Evolutionary conservation across 2,797 vertebrate species (phyloP).

Genomic region (Sphenodon punctatus): DNA sequence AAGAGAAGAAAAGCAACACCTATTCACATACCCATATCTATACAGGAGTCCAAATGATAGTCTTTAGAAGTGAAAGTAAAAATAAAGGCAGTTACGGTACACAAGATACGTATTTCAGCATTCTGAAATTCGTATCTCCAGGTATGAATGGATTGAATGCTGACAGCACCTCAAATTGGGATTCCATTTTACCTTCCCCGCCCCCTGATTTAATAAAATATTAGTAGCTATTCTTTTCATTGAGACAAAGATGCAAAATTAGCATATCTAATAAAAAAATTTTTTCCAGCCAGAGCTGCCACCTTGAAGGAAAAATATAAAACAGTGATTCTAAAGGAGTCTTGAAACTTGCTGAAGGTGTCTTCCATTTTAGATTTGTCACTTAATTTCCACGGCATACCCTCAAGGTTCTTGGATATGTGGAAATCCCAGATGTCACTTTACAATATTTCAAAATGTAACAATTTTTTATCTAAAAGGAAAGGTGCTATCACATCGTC

Average conservation of each 20-base stretch:
- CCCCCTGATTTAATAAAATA: background rate
- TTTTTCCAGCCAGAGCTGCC: background rate
- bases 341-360: background rate
- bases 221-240: background rate
- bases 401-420: background rate
- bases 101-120: background rate
- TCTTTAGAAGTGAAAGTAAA: background rate
- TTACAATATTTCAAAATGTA: background rate
- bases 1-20: background rate
- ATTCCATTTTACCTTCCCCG: background rate
- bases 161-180: background rate
- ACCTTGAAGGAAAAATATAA: background rate
- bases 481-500: background rate
- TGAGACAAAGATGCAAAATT: background rate
- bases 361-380: background rate
- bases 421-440: background rate
- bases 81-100: background rate
- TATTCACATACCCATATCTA: background rate
- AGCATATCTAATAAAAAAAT: background rate
- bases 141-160: background rate
- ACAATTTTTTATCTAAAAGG: background rate
- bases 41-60: conserved; percentile 1
- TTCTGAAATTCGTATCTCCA: background rate
- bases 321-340: background rate
- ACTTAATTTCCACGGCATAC: background rate